Evolutionary conservation across 2,797 vertebrate species (phyloP).

Genomic region (Lepilemur septentrionalis): DNA sequence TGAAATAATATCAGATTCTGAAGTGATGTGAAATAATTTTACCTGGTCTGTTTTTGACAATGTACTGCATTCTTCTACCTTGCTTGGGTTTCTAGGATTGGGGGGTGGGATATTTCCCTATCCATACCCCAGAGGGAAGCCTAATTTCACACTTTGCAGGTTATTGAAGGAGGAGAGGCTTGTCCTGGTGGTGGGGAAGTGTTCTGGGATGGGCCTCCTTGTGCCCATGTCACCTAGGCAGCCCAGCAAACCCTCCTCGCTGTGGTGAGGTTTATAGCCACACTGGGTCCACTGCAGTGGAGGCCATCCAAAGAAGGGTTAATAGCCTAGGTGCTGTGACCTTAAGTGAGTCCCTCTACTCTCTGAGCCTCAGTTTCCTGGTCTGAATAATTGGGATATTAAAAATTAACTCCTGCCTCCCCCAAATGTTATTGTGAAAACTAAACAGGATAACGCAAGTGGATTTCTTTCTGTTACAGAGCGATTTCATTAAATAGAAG

Average conservation of each 20-base stretch:
- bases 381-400: neutral
- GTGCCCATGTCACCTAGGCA: no score
- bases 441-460: neutral
- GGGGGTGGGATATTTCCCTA: neutral
- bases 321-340: neutral
- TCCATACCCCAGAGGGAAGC: neutral
- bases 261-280: fast-evolving
- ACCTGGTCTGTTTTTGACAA: neutral
- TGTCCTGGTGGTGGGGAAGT: no score
- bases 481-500: neutral
- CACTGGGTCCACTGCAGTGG: neutral
- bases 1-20: neutral
- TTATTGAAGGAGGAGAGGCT: neutral
- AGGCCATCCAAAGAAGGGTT: neutral
- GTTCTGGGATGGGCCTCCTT: neutral
- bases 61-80: neutral
- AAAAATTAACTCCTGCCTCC: neutral
- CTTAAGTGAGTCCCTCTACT: neutral
- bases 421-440: neutral
- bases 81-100: neutral
- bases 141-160: neutral
- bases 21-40: slow-evolving; percentile 14
- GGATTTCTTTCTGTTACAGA: neutral
- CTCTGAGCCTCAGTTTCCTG: neutral
- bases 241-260: neutral